Base-by-base conservation (phyloP, 1,140 invertebrate species). In the Trichonephila clavipes region DNA sequence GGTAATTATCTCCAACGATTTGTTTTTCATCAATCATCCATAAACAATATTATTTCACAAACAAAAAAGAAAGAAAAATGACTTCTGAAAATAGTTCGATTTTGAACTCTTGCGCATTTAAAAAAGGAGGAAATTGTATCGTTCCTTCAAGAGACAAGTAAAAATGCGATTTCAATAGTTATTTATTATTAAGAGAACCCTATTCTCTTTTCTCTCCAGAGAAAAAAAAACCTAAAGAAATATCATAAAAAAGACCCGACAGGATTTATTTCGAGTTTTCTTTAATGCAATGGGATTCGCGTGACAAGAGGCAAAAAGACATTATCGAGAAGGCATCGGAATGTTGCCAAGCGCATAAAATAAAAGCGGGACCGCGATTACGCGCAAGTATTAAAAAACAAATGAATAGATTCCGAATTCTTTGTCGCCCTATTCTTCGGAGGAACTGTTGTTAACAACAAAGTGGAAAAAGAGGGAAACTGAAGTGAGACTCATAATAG, bases 401-500 rank as follows among this genome's bases (percentile, higher is more conserved):
- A 88, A 88, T 88, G 87, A 88, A 72, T 51, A 21, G 64, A 34
- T 16, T 51, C 69, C 69, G 40, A 88, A 66, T 88, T 88, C 87
- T 72, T 88, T 88, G 87, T 88, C 87, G 40, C 51, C 28, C 72
- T 44, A 90, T 61, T 81, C 88, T 81, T 77, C 72, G 51, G 10
- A 14, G 24, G 69, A 28, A 7, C 10, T 18, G 69, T 51, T 90
- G 88, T 90, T 90, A 59, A 59, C 51, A 81, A 59, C 88, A 61
- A 90, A 81, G 44, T 58, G 58, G 72, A 81, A 66, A n/a, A 21
- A 51, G 88, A n/a, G 51, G 72, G 62, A 72, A 88, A 77, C 88
- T 61, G 69, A 90, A 90, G 88, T 81, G 88, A 69, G 59, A 81
- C 69, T 81, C n/a, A 59, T 90, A 90, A 90, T 88, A 72, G 64